Evolutionary conservation across 2,113 vertebrate species (phyloP).

Genomic region (Tautogolabrus adspersus): DNA sequence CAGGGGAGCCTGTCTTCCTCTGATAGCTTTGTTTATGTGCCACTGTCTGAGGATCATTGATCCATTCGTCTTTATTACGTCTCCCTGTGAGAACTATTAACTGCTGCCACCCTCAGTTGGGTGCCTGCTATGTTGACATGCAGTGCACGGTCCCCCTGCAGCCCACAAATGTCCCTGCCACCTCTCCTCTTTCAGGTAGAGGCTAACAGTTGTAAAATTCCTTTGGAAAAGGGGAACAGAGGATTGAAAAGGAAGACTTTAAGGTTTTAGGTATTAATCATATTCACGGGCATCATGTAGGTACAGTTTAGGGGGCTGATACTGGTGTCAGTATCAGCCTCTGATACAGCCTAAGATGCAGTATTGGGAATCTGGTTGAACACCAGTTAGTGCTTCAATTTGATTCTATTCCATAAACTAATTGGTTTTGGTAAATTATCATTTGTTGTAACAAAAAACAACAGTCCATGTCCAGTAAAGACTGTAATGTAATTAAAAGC

Average conservation of each 20-base stretch:
- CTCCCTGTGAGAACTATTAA: slow-evolving; percentile 72
- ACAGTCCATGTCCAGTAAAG: too few species aligned
- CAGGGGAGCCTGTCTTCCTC: slow-evolving; percentile 46
- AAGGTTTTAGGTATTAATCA: not conserved
- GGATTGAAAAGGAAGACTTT: not conserved
- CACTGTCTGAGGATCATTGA: slow-evolving; percentile 70
- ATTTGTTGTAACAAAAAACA: too few species aligned
- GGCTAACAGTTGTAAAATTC: slow-evolving; percentile 28
- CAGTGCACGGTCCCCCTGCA: slow-evolving; percentile 33
- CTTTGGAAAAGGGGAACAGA: slow-evolving; percentile 2
- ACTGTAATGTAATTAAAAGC: too few species aligned
- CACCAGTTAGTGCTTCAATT: not conserved
- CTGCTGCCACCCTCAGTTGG: slow-evolving; percentile 68
- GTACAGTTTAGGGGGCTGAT: not conserved
- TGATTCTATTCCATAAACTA: too few species aligned
- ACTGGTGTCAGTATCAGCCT: not conserved
- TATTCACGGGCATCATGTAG: slow-evolving; percentile 2
- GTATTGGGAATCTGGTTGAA: not conserved
- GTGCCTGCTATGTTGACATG: slow-evolving; percentile 57
- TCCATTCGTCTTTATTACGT: slow-evolving; percentile 77
- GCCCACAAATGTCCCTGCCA: slow-evolving; percentile 35
- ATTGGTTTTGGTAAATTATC: too few species aligned
- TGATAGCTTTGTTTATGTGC: slow-evolving; percentile 70
- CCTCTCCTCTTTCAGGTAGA: slow-evolving; percentile 17
- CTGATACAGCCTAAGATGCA: not conserved